Evolutionary conservation across 2,888 invertebrate genomes (phyloP).

Genomic region (Anoplius nigerrimus): DNA sequence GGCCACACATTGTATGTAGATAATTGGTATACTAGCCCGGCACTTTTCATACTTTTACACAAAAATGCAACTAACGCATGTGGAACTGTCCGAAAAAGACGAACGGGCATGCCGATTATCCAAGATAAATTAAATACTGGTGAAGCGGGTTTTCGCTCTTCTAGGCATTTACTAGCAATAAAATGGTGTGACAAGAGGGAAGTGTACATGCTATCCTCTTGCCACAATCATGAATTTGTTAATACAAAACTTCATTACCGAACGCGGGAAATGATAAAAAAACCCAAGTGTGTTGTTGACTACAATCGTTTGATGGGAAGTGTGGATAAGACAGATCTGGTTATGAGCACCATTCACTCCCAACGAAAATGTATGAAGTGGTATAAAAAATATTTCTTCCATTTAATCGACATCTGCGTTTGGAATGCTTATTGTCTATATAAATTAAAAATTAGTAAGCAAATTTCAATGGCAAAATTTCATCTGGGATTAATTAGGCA

Average conservation of each 20-base stretch:
- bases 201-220: slow-evolving; percentile 25
- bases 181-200: slow-evolving; percentile 28
- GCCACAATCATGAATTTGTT: slow-evolving; percentile 25
- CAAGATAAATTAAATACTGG: slow-evolving; percentile 25
- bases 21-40: no score
- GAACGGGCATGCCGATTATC: slow-evolving; percentile 23
- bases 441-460: slow-evolving; percentile 16
- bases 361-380: slow-evolving; percentile 18
- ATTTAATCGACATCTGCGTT: slow-evolving; percentile 25
- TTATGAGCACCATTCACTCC: slow-evolving; percentile 19
- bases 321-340: slow-evolving; percentile 16
- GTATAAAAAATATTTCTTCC: slow-evolving; percentile 25
- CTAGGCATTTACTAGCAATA: slow-evolving; percentile 16
- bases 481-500: slow-evolving; percentile 23
- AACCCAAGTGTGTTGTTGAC: slow-evolving; percentile 23
- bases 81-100: slow-evolving; percentile 21
- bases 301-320: slow-evolving; percentile 24
- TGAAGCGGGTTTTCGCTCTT: slow-evolving; percentile 19
- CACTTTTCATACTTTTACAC: no score
- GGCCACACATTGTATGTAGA: no score
- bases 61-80: slow-evolving; percentile 23
- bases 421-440: slow-evolving; percentile 34
- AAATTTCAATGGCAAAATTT: slow-evolving; percentile 15
- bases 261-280: slow-evolving; percentile 5
- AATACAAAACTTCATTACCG: slow-evolving; percentile 11